These are phyloP conservation scores for Scortum barcoo DNA, from an alignment of 2,113 vertebrate species.

Conservation along the genomic window DNA sequence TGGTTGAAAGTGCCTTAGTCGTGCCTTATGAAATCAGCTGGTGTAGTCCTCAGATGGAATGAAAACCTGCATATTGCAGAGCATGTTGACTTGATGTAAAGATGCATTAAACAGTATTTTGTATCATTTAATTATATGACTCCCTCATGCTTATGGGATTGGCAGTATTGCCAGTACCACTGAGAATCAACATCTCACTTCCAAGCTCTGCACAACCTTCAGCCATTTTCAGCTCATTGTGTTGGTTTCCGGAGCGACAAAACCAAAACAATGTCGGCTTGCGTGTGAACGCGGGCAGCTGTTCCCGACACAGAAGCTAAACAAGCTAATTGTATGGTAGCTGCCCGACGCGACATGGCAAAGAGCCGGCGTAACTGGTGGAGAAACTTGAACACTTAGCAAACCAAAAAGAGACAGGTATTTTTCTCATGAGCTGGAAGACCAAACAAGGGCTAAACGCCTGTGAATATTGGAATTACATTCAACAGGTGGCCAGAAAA, in stretches of 20 bases:
- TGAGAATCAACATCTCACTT: slow-evolving; percentile 43
- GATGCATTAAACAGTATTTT: slow-evolving; percentile 69
- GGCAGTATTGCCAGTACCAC: slow-evolving; percentile 11
- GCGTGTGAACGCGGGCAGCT: neutral
- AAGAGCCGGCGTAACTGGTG: slow-evolving; percentile 18
- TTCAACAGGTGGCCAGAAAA: slow-evolving; percentile 84
- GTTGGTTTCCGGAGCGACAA: slow-evolving; percentile 35
- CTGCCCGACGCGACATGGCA: slow-evolving; percentile 26
- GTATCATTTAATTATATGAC: slow-evolving; percentile 30
- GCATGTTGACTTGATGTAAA: slow-evolving; percentile 68
- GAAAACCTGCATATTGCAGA: slow-evolving; percentile 54
- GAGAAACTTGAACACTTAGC: slow-evolving; percentile 39
- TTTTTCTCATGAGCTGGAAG: slow-evolving; percentile 48
- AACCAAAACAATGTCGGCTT: slow-evolving; percentile 32
- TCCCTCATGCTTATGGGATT: slow-evolving; percentile 29
- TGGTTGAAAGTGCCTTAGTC: slow-evolving; percentile 39
- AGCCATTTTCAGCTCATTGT: slow-evolving; percentile 37
- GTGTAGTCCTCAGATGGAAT: slow-evolving; percentile 51
- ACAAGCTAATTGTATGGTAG: slow-evolving; percentile 23
- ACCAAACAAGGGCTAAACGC: slow-evolving; percentile 65
- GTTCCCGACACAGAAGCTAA: slow-evolving; percentile 17
- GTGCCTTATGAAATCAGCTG: slow-evolving; percentile 50
- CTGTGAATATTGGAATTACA: slow-evolving; percentile 83
- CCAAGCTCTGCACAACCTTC: slow-evolving; percentile 24
- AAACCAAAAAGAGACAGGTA: slow-evolving; percentile 1